Evolutionary conservation across 2,113 vertebrate species (phyloP), one percentile per base, ranked within the genome.

Genomic region (Eubucco bourcierii): DNA sequence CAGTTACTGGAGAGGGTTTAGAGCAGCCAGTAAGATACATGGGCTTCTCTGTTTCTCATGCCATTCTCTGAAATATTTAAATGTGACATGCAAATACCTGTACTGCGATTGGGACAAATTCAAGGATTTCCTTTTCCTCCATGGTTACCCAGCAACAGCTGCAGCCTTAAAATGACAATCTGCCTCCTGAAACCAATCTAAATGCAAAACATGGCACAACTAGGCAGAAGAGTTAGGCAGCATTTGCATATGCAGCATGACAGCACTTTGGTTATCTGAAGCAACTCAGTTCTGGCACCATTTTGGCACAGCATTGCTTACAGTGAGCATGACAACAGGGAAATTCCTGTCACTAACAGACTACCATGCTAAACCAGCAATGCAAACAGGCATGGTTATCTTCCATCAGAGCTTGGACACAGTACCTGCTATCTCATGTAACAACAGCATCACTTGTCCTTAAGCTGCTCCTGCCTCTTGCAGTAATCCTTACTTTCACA

Each of bases 71-170:
- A 70, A 91, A 78, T 60, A 90, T 63, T 90, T 83, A 34, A 66
- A 79, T 41, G 88, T 27, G 41, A 70, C 39, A 85, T 27, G 34
- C 55, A 89, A 84, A 87, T 87, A 76, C 29, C 34, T 89, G 27
- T 79, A 72, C 29, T 59, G 50, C 55, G 25, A 61, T 12, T 61
- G n/a, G 52, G 18, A 76, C 63, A 81, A 84, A 72, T 47, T 55
- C 55, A 70, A 28, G n/a, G 25, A 87, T 77, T 77, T 89, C 60
- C 41, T 89, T 71, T 68, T 63, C 44, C 34, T 79, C 63, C 75
- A 82, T 37, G 64, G 82, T 84, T 80, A 85, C 64, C 65, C 87
- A 95, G 87, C 81, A 96, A 84, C 84, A 95, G 87, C 87, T 92
- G 67, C 68, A 82, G 46, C 70, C 56, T 83, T 84, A 84, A 76